A percentile compares a stretch with the other conserved stretches of the same genome.
These are phyloP conservation scores for Dunckerocampus dactyliophorus DNA, from an alignment of 2,113 vertebrate genomes.

Conservation along the genomic window DNA sequence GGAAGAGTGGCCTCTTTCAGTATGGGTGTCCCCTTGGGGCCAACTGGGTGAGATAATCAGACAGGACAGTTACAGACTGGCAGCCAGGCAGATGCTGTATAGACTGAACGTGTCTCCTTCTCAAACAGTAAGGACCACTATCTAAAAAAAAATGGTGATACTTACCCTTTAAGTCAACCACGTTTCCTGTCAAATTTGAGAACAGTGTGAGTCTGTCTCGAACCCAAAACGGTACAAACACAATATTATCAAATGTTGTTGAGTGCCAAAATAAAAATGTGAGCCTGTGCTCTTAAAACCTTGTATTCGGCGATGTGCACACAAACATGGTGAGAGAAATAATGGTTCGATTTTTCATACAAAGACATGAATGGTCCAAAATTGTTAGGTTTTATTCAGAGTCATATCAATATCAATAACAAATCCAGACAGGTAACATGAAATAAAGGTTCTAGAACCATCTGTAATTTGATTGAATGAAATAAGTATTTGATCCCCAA, in stretches of 20 bases:
- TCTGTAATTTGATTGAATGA: no score
- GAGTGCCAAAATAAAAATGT: no score
- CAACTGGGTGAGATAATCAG: conserved; percentile 68
- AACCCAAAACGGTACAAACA: neutral
- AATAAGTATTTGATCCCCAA: no score
- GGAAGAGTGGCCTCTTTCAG: conserved; percentile 77
- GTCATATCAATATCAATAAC: no score
- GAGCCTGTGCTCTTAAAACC: neutral
- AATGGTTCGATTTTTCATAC: no score
- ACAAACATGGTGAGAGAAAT: no score
- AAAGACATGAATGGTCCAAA: no score
- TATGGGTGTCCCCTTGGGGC: conserved; percentile 71
- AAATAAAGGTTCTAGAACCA: no score
- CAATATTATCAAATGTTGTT: neutral
- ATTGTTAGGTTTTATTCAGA: no score
- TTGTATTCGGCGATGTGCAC: neutral
- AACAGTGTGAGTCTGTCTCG: neutral
- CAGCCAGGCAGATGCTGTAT: conserved; percentile 32
- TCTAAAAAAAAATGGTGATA: neutral
- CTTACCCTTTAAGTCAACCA: neutral
- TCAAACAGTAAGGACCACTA: neutral
- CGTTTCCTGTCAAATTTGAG: neutral
- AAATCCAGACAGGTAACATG: no score
- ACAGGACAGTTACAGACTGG: conserved; percentile 65
- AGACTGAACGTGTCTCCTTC: conserved; percentile 36